Evolutionary conservation across 2,797 vertebrate genomes (phyloP).

Genomic region (Hemibagrus guttatus): DNA sequence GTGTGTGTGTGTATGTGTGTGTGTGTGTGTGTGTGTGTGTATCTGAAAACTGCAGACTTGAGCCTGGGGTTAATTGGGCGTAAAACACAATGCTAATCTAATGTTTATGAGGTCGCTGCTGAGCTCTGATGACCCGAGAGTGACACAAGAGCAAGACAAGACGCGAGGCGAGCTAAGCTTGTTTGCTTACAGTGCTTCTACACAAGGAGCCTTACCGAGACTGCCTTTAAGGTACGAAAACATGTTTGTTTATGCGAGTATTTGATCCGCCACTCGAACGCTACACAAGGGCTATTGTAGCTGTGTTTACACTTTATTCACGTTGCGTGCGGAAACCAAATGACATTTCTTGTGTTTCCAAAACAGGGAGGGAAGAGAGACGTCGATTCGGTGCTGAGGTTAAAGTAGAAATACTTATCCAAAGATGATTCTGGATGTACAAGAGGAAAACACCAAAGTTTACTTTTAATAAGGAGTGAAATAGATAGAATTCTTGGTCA

Average conservation of each 20-base stretch:
- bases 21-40: slow-evolving; percentile 42
- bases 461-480: not conserved
- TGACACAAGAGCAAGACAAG: slow-evolving; percentile 51
- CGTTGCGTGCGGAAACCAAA: not conserved
- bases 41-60: slow-evolving; percentile 56
- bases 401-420: not conserved
- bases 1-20: not conserved
- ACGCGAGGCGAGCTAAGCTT: slow-evolving; percentile 25
- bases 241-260: slow-evolving; percentile 34
- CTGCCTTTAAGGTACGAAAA: slow-evolving; percentile 17
- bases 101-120: slow-evolving; percentile 57
- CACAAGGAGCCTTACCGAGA: not conserved
- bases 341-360: not conserved
- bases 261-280: slow-evolving; percentile 30
- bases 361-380: not conserved
- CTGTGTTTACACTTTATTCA: slow-evolving; percentile 6
- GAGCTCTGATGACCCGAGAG: slow-evolving; percentile 51
- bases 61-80: slow-evolving; percentile 60
- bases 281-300: slow-evolving; percentile 7
- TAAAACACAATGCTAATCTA: slow-evolving; percentile 63
- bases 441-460: not conserved
- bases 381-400: not conserved
- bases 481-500: not conserved
- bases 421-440: not conserved
- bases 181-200: slow-evolving; percentile 31